A percentile compares a stretch with the other conserved stretches of the same genome.
These are phyloP conservation scores for Malacoctenus gilli DNA, from an alignment of 2,797 vertebrate genomes.

Conservation along the genomic window DNA sequence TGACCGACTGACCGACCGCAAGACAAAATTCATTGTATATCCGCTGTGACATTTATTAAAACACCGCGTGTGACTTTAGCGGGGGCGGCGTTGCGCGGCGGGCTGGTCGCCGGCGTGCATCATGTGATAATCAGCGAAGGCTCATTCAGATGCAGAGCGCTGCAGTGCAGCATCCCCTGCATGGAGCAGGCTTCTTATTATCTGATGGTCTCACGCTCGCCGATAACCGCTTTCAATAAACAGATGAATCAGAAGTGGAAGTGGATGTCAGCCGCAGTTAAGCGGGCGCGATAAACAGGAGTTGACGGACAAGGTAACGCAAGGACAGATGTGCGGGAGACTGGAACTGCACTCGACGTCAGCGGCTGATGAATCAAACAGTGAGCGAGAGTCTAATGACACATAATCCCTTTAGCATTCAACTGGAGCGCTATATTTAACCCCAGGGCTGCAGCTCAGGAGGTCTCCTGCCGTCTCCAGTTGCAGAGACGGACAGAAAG, in stretches of 20 bases:
- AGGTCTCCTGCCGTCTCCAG: constrained; percentile 11
- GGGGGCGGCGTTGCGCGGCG: no score
- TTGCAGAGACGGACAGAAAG: constrained; percentile 43
- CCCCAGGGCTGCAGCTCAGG: no score
- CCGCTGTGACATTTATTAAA: not conserved
- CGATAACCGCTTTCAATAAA: not conserved
- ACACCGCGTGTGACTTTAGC: not conserved
- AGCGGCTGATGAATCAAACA: constrained; percentile 2
- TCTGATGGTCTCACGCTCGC: not conserved
- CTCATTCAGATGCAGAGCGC: not conserved
- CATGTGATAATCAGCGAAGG: no score
- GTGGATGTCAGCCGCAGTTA: not conserved
- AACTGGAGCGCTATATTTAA: constrained; percentile 28
- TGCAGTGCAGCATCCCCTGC: not conserved
- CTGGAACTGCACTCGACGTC: not conserved
- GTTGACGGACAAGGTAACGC: not conserved
- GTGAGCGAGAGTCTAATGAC: not conserved
- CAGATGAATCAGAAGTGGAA: not conserved
- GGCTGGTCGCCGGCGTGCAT: not conserved
- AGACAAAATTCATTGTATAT: not conserved
- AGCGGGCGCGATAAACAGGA: not conserved
- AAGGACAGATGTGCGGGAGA: not conserved
- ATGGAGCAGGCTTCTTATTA: not conserved
- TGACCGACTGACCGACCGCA: not conserved
- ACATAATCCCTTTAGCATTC: constrained; percentile 5